Percentiles rank a stretch among this genome's conserved stretches.
These are phyloP conservation scores for Tenthredo livida DNA, from an alignment of 2,888 invertebrate species.

Conservation along the genomic window DNA sequence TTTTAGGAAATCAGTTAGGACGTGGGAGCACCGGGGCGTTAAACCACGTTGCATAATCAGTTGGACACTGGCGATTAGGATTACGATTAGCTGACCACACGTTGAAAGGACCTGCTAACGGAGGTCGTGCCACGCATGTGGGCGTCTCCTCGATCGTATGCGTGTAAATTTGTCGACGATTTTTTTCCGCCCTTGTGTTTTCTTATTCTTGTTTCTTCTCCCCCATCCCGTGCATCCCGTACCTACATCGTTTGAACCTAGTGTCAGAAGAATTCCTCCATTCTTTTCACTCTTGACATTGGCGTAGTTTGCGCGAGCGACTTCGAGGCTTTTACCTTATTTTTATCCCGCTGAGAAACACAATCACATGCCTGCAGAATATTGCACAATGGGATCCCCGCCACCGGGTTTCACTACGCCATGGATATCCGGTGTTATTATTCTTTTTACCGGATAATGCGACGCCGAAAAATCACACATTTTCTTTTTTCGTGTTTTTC, in stretches of 20 bases:
- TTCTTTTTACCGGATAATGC: background rate
- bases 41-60: background rate
- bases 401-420: background rate
- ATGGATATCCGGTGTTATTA: no score
- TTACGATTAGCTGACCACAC: background rate
- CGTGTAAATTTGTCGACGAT: background rate
- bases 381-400: background rate
- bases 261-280: background rate
- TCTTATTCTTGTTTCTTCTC: background rate
- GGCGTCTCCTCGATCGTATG: background rate
- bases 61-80: background rate
- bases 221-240: background rate
- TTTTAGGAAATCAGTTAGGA: background rate
- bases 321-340: background rate
- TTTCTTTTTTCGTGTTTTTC: background rate
- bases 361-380: background rate
- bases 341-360: conserved; percentile 23
- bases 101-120: background rate
- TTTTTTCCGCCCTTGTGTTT: background rate
- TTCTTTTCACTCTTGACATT: background rate
- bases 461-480: background rate
- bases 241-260: background rate
- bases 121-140: background rate
- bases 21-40: background rate
- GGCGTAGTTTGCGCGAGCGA: background rate